Conservation (phyloP, 1,140 invertebrate species). For the Doryteuthis pealeii region DNA sequence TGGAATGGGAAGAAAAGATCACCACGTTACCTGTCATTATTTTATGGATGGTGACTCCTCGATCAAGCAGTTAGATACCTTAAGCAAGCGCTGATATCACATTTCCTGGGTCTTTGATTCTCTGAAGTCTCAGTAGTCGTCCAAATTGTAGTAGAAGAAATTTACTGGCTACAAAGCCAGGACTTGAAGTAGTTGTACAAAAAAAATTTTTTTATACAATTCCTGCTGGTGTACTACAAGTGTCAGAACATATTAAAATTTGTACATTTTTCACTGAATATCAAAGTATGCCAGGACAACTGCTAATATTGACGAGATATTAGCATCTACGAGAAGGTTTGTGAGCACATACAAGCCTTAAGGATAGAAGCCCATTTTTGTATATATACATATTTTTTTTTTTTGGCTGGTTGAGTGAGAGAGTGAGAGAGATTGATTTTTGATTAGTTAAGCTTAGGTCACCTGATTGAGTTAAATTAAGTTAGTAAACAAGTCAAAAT, state of each 20-base stretch:
- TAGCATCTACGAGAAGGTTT: slow-evolving; percentile 1
- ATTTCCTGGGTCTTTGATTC: slow-evolving; percentile 8
- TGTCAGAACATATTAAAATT: not conserved
- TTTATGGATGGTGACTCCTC: slow-evolving; percentile 11
- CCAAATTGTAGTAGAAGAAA: slow-evolving; percentile 6
- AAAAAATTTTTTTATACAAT: slow-evolving; percentile 5
- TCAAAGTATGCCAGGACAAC: not conserved
- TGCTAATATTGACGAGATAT: slow-evolving; percentile 3
- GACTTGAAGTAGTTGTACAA: not conserved
- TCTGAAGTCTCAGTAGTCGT: slow-evolving; percentile 7
- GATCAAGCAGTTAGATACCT: slow-evolving; percentile 13
- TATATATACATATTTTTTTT: slow-evolving; percentile 11
- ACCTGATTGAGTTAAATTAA: not conserved
- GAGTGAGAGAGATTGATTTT: no score
- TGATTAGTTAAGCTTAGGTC: not conserved
- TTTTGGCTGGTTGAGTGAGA: not conserved
- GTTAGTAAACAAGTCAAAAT: not conserved
- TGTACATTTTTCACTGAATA: not conserved
- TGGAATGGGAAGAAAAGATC: slow-evolving; percentile 15
- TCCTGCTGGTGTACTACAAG: slow-evolving; percentile 6
- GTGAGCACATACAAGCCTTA: slow-evolving; percentile 15
- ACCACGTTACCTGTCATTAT: slow-evolving; percentile 14
- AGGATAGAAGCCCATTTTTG: slow-evolving; percentile 13
- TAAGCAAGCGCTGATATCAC: slow-evolving; percentile 11
- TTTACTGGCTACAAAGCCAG: slow-evolving; percentile 9